Conservation (phyloP, 2,113 vertebrate genomes). For the Prochilodus magdalenae region DNA sequence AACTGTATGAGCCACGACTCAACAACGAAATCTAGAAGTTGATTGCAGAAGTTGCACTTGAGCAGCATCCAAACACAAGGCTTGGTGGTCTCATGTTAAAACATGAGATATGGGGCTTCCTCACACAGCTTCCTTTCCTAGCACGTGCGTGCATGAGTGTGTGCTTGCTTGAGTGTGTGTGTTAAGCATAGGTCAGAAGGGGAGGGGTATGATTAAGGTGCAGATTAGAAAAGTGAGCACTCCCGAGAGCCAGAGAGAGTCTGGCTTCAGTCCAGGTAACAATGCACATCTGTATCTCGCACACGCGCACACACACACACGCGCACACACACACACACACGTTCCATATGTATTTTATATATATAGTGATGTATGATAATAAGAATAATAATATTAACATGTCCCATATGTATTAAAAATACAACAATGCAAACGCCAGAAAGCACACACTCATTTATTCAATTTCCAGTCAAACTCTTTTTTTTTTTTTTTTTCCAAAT, state of each 20-base stretch:
- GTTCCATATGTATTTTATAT: background rate
- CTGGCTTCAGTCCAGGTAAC: slow-evolving; percentile 43
- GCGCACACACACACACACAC: slow-evolving; percentile 6
- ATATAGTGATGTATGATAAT: no score
- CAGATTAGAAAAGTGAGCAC: slow-evolving; percentile 33
- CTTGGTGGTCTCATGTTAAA: slow-evolving; percentile 52
- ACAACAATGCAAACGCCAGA: no score
- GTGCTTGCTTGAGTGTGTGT: slow-evolving; percentile 27
- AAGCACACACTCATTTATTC: no score
- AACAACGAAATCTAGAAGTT: slow-evolving; percentile 42
- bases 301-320: background rate
- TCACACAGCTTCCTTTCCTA: slow-evolving; percentile 52
- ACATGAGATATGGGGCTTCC: slow-evolving; percentile 52
- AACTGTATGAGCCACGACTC: background rate
- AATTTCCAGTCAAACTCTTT: no score
- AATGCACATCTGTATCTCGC: slow-evolving; percentile 55
- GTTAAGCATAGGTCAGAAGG: slow-evolving; percentile 20
- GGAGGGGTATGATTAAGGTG: slow-evolving; percentile 23
- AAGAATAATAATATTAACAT: no score
- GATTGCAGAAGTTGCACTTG: slow-evolving; percentile 47
- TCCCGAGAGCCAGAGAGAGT: slow-evolving; percentile 31
- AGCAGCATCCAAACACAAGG: slow-evolving; percentile 27
- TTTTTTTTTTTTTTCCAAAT: no score
- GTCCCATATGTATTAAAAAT: no score
- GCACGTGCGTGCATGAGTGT: slow-evolving; percentile 28